Evolutionary conservation across 2,113 vertebrate genomes (phyloP).

Genomic region (Taurulus bubalis): DNA sequence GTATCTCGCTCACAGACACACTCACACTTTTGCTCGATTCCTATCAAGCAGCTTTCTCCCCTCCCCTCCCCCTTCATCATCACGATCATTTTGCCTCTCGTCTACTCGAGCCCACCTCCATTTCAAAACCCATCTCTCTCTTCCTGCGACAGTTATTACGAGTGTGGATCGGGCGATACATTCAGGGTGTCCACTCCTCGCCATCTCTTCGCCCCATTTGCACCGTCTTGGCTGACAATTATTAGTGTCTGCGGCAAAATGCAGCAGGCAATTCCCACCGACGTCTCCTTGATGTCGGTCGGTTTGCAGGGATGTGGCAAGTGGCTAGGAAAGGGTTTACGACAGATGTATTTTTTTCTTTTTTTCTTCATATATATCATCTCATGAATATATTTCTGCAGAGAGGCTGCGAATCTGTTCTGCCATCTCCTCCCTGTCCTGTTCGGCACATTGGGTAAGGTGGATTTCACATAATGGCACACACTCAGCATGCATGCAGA

Average conservation of each 20-base stretch:
- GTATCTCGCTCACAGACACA: conserved; percentile 17
- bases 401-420: conserved; percentile 24
- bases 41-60: conserved; percentile 34
- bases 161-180: conserved; percentile 52
- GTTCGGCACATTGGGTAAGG: conserved; percentile 16
- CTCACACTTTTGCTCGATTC: conserved; percentile 37
- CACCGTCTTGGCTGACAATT: conserved; percentile 37
- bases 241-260: conserved; percentile 44
- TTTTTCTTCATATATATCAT: background rate
- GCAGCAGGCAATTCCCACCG: conserved; percentile 52
- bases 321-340: background rate
- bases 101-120: conserved; percentile 31
- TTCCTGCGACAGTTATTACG: conserved; percentile 43
- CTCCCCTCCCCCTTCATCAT: conserved; percentile 12
- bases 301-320: background rate
- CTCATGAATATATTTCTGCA: conserved; percentile 16
- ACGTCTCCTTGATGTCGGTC: conserved; percentile 27
- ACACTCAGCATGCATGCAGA: conserved; percentile 23
- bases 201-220: conserved; percentile 36
- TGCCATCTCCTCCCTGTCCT: conserved; percentile 23
- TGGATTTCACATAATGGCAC: conserved; percentile 54
- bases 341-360: no score
- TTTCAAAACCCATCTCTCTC: conserved; percentile 42
- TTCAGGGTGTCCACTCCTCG: conserved; percentile 34
- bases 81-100: conserved; percentile 35